Evolutionary conservation across 2,113 vertebrate species (phyloP), one percentile per base, ranked within the genome.

Genomic region (Lynx canadensis): DNA sequence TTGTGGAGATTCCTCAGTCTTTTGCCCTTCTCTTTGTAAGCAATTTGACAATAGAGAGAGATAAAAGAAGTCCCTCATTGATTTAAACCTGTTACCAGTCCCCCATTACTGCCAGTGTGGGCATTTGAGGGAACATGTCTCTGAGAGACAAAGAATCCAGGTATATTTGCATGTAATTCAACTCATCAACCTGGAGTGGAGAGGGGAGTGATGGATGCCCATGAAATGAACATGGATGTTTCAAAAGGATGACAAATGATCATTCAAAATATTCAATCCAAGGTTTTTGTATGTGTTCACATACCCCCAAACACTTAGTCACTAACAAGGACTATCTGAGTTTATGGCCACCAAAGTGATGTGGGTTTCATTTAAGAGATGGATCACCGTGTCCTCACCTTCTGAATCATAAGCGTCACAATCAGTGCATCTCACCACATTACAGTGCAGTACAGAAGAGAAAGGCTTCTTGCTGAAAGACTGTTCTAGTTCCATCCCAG

Each of bases 241-340:
- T 86, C 74, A 38, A 57, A 83, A 92, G 94, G 92, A 48, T 76
- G 63, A 94, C 86, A 52, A 0, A 0, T 78, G 74, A 96, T 96
- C 94, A 96, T 96, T 98, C 41, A 97, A 80, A 96, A 97, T 78
- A 38, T 91, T 92, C 96, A 31, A 91, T 90, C 76, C 80, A 95
- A 92, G 81, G 73, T 27, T 74, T 79, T 29, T 69, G 14, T 83
- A 31, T 38, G 69, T 63, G 95, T 65, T 94, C 89, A 14, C 6
- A 25, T 33, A 29, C 36, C 63, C 92, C 60, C 95, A 90, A 88
- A 92, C 55, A 81, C 71, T 92, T 76, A 97, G 78, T 76, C 19
- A 4, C 45, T 60, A 92, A 33, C 89, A 96, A 95, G 8, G 33
- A 94, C 52, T 4, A 4, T 52, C 57, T 76, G 29, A n/a, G 29